Percentiles rank a stretch among this genome's conserved stretches.
These are phyloP conservation scores for Fregetta grallaria DNA, from an alignment of 2,113 vertebrate genomes.

Conservation along the genomic window DNA sequence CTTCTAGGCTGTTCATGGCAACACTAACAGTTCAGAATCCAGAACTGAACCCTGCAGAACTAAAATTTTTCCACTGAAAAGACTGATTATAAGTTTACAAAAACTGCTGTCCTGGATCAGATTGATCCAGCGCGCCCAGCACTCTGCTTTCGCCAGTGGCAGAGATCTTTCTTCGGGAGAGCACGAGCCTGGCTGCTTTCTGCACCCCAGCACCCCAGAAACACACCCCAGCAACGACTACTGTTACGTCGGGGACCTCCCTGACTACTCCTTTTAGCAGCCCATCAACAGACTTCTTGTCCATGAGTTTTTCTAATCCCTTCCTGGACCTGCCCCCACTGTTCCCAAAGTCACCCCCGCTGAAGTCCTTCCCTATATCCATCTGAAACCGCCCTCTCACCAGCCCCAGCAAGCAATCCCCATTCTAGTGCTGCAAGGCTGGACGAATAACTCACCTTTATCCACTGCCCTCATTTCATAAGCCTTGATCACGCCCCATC, in stretches of 20 bases:
- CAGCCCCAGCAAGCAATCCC: neutral
- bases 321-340: neutral
- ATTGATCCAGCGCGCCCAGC: accelerated
- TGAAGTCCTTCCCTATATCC: neutral
- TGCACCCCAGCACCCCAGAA: neutral
- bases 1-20: neutral
- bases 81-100: neutral
- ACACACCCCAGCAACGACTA: neutral
- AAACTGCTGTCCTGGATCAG: neutral
- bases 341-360: neutral
- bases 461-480: neutral
- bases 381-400: neutral
- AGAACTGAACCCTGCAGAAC: neutral
- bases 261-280: neutral
- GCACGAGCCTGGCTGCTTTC: neutral
- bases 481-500: neutral
- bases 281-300: neutral
- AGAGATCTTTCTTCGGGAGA: neutral
- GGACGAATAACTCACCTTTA: neutral
- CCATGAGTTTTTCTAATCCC: neutral
- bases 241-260: accelerated
- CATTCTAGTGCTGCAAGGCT: neutral
- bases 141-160: neutral
- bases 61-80: neutral
- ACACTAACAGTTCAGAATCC: neutral